Percentiles rank a stretch among this genome's conserved stretches.
These are phyloP conservation scores for Oppia nitens DNA, from an alignment of 1,140 invertebrate genomes.

Conservation along the genomic window DNA sequence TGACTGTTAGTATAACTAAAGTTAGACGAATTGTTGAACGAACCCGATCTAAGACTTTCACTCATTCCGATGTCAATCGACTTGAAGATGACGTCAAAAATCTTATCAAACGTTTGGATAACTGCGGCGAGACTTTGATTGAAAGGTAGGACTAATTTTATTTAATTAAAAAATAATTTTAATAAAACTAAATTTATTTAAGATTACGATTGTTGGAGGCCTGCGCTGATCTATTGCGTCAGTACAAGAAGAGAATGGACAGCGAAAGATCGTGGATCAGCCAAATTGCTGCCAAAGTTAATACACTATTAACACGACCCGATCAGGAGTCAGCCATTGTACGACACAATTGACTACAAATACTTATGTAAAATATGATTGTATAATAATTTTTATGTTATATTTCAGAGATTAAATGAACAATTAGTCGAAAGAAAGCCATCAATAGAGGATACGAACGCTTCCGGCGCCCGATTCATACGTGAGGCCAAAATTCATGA, in stretches of 20 bases:
- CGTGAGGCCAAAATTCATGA: conserved; percentile 93
- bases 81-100: conserved; percentile 82
- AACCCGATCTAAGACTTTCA: conserved; percentile 46
- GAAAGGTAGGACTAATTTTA: conserved; percentile 45
- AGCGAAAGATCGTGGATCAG: conserved; percentile 74
- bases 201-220: conserved; percentile 68
- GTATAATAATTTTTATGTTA: conserved; percentile 6
- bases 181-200: conserved; percentile 12
- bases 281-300: conserved; percentile 52
- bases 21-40: conserved; percentile 67
- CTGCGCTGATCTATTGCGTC: conserved; percentile 62
- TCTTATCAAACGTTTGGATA: conserved; percentile 73
- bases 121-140: conserved; percentile 68
- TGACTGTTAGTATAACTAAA: conserved; percentile 73
- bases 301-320: conserved; percentile 25
- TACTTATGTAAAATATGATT: conserved; percentile 2
- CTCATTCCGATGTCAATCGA: conserved; percentile 68
- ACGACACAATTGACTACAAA: conserved; percentile 23
- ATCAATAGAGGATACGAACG: conserved; percentile 85
- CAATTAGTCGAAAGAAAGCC: conserved; percentile 71
- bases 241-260: conserved; percentile 66
- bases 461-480: conserved; percentile 83
- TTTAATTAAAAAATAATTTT: conserved; percentile 4
- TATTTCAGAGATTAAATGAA: conserved; percentile 67
- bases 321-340: conserved; percentile 57